Evolutionary conservation across 2,113 vertebrate species (phyloP), one percentile per base, ranked within the genome.

Genomic region (Microcebus jonahi): DNA sequence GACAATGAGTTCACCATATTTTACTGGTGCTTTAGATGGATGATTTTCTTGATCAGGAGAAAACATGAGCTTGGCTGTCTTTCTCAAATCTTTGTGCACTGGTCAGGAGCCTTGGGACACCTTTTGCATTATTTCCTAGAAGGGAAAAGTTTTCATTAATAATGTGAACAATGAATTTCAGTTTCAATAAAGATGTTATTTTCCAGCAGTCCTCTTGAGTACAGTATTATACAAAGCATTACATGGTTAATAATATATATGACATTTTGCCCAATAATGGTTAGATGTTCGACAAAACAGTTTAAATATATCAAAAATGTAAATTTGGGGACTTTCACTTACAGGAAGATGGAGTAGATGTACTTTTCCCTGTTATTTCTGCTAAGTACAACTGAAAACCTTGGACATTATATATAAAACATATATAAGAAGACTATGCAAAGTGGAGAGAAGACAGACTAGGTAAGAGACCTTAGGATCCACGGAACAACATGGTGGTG

Each of bases 11-110:
- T 99, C 99, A 98, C 99, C 99, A 94, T 99, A 99, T 98, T 99
- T 99, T 94, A 99, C 99, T 99, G 99, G 99, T 99, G 99, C 99
- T 99, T 99, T 99, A 98, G 99, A 99, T 98, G 99, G 99, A 98
- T 99, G 99, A 98, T 99, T 99, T 98, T 99, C 99, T 99, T 99
- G 99, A 99, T 99, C 99, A 98, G 99, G 99, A 98, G 99, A 99
- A 99, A 99, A 99, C 99, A 99, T 99, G 99, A 98, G 99, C 98
- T 98, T 99, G 97, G 99, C 95, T 99, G 98, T 98, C 97, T 97
- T 98, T 98, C 98, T 98, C 98, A 98, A 99, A 98, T 96, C 95
- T 98, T 85, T 98, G 94, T 97, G 98, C 98, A 97, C 98, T 98
- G 98, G 97, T 99, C 98, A 99, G 97, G 98, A 98, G 97, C 95